Evolutionary conservation across 64 coral and sea anemone genomes (phyloP).

Genomic region (Dendronephthya gigantea): DNA sequence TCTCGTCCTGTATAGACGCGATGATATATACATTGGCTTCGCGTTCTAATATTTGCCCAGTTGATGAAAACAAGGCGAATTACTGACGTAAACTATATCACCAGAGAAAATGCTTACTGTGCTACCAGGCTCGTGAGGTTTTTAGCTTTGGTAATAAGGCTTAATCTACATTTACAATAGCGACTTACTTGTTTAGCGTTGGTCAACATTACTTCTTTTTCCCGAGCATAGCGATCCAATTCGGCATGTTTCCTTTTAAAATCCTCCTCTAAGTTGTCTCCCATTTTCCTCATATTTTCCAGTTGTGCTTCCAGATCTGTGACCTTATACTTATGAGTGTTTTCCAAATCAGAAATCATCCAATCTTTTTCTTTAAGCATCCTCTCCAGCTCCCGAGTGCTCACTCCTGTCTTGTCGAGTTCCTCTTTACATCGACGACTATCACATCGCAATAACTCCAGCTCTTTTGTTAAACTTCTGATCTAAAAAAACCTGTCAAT

Average conservation of each 20-base stretch:
- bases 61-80: no score
- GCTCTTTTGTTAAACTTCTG: conserved; percentile 89
- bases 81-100: no score
- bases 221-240: conserved; percentile 65
- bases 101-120: no score
- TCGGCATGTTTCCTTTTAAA: conserved; percentile 81
- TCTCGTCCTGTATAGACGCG: no score
- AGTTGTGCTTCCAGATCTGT: conserved; percentile 62
- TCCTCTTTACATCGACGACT: conserved; percentile 58
- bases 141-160: no score
- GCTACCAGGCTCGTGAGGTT: no score
- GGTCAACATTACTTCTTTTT: conserved; percentile 62
- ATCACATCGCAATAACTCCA: conserved; percentile 53
- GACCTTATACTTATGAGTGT: conserved; percentile 54
- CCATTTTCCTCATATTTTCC: conserved; percentile 42
- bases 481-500: conserved; percentile 27
- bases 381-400: conserved; percentile 52
- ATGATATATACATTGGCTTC: no score
- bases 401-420: conserved; percentile 48
- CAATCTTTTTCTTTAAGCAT: conserved; percentile 68
- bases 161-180: no score
- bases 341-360: conserved; percentile 60
- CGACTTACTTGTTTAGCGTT: conserved; percentile 75
- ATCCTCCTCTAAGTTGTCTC: conserved; percentile 41
- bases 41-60: no score